These are phyloP conservation scores for Helicoverpa zea DNA, from an alignment of 1,140 invertebrate genomes.

Conservation along the genomic window DNA sequence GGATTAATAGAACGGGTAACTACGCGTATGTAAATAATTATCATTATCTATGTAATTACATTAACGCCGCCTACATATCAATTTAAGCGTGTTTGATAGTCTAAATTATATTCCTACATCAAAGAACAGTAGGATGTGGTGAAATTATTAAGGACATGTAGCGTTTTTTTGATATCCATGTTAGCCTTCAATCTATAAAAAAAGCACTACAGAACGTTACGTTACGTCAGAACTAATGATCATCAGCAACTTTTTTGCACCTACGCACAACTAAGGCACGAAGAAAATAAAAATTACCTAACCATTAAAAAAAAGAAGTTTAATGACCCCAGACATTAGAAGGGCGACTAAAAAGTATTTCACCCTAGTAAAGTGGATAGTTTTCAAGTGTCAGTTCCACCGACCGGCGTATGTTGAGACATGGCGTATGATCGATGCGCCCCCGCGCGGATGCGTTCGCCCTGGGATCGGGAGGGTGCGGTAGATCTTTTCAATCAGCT, in stretches of 20 bases:
- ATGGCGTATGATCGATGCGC: conserved; percentile 39
- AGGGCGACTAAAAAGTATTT: conserved; percentile 50
- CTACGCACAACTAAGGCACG: not conserved
- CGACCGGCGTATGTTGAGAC: conserved; percentile 46
- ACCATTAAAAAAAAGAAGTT: conserved; percentile 24
- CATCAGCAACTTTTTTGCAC: not conserved
- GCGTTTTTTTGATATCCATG: not conserved
- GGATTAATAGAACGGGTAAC: conserved; percentile 18
- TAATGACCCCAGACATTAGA: conserved; percentile 37
- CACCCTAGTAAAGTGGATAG: conserved; percentile 44
- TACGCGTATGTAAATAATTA: conserved; percentile 27
- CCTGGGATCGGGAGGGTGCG: conserved; percentile 32
- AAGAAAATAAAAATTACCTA: conserved; percentile 23
- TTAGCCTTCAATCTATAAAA: not conserved
- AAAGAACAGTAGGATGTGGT: not conserved
- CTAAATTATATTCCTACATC: conserved; percentile 5
- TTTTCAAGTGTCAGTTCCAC: conserved; percentile 53
- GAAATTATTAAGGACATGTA: not conserved
- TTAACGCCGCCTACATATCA: conserved; percentile 7
- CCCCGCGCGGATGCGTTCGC: conserved; percentile 7
- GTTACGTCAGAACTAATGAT: not conserved
- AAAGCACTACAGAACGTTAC: not conserved
- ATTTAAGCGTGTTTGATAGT: conserved; percentile 14
- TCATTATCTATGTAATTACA: not conserved
- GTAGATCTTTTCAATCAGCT: conserved; percentile 42